These are phyloP conservation scores for Argyrosomus regius DNA, from an alignment of 2,797 vertebrate genomes.

Conservation along the genomic window DNA sequence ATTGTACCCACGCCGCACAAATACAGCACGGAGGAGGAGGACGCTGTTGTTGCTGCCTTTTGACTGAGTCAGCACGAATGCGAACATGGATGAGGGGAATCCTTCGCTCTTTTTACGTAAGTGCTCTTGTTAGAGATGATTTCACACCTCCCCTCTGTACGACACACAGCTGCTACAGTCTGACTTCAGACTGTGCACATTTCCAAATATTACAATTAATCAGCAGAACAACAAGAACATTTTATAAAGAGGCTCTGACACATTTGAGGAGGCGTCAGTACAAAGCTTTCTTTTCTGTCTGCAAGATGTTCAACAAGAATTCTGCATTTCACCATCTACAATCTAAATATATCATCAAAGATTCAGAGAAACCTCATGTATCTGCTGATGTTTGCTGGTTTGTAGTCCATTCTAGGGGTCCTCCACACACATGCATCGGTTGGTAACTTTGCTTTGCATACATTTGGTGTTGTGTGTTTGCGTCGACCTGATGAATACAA, in stretches of 20 bases:
- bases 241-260: conserved; percentile 40
- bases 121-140: conserved; percentile 36
- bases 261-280: neutral
- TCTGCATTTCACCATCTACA: no score
- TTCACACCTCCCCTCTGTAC: conserved; percentile 35
- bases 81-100: conserved; percentile 41
- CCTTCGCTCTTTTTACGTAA: conserved; percentile 51
- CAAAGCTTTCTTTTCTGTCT: neutral
- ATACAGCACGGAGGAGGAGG: conserved; percentile 42
- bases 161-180: neutral
- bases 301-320: neutral
- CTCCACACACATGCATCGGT: no score
- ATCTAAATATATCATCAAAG: no score
- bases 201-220: conserved; percentile 27
- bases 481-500: no score
- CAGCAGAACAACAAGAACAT: conserved; percentile 35
- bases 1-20: conserved; percentile 26
- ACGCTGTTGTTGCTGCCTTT: conserved; percentile 16
- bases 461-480: no score
- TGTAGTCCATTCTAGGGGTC: no score
- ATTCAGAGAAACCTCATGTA: no score
- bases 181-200: conserved; percentile 19
- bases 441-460: no score
- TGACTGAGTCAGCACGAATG: conserved; percentile 54
- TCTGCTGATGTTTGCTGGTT: no score